Conservation (phyloP, 2,888 invertebrate genomes). For the Amphiduros pacificus region DNA sequence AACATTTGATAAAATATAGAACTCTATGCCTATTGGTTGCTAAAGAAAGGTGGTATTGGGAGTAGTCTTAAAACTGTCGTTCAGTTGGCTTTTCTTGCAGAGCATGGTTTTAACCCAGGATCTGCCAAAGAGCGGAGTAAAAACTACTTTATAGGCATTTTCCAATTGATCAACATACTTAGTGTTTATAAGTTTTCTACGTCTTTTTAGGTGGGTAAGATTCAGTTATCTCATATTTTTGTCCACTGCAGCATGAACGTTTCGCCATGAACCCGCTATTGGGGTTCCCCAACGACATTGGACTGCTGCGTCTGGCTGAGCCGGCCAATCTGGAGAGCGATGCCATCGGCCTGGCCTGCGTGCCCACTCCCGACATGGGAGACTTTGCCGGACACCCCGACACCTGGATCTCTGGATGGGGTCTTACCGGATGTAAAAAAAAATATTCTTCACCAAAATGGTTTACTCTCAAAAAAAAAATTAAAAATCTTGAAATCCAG, state of each 20-base stretch:
- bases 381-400: neutral
- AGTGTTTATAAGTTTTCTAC: too few species aligned
- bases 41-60: too few species aligned
- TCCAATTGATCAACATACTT: too few species aligned
- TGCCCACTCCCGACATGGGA: neutral
- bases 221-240: too few species aligned
- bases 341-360: conserved; percentile 3
- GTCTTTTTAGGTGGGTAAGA: too few species aligned
- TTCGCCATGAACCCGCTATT: conserved; percentile 15
- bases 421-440: conserved; percentile 2
- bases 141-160: too few species aligned
- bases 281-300: conserved; percentile 16
- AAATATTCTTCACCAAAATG: neutral
- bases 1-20: too few species aligned
- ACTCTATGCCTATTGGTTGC: too few species aligned
- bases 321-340: neutral
- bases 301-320: neutral
- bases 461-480: neutral
- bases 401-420: conserved; percentile 11
- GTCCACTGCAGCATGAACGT: conserved; percentile 25
- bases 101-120: too few species aligned
- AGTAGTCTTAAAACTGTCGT: too few species aligned
- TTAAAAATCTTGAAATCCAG: neutral
- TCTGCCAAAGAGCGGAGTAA: too few species aligned
- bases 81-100: too few species aligned